phyloP scores from a whole-genome alignment of 2,888 invertebrate species.

The Perdita meconis region DNA sequence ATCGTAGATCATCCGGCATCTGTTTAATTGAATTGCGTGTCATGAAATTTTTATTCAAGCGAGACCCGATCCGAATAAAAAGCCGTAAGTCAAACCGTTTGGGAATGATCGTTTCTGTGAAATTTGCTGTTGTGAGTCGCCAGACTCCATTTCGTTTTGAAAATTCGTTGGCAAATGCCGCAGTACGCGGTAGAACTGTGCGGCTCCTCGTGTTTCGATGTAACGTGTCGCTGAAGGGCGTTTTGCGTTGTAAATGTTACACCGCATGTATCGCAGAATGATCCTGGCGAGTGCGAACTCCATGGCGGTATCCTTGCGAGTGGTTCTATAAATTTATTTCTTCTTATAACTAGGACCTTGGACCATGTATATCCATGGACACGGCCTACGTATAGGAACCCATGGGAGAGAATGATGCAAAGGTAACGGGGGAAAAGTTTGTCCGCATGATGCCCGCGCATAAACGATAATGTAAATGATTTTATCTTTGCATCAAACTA shows the following conservation, averaged over 20 bases:
- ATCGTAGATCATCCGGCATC: conserved; percentile 47
- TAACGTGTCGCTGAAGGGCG: conserved; percentile 76
- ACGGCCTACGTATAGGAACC: no score
- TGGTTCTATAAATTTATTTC: conserved; percentile 73
- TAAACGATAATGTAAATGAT: no score
- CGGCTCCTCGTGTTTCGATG: conserved; percentile 77
- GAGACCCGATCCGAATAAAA: conserved; percentile 35
- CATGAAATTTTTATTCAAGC: neutral
- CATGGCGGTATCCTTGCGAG: conserved; percentile 44
- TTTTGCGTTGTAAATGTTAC: conserved; percentile 76
- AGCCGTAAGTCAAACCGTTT: neutral
- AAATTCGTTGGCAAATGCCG: conserved; percentile 75
- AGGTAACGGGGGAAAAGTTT: no score
- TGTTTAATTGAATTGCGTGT: neutral
- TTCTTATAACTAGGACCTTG: conserved; percentile 68
- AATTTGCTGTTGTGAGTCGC: conserved; percentile 80
- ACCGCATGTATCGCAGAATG: conserved; percentile 73
- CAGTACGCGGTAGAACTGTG: conserved; percentile 74
- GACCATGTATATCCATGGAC: no score
- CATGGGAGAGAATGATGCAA: no score
- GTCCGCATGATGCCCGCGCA: no score
- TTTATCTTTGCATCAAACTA: no score
- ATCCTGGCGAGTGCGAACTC: conserved; percentile 65
- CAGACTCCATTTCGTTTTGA: conserved; percentile 80
- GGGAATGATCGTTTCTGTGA: conserved; percentile 69